A percentile compares a stretch with the other conserved stretches of the same genome.
These are phyloP conservation scores for Clarias batrachus DNA, from an alignment of 2,113 vertebrate species.

Conservation along the genomic window DNA sequence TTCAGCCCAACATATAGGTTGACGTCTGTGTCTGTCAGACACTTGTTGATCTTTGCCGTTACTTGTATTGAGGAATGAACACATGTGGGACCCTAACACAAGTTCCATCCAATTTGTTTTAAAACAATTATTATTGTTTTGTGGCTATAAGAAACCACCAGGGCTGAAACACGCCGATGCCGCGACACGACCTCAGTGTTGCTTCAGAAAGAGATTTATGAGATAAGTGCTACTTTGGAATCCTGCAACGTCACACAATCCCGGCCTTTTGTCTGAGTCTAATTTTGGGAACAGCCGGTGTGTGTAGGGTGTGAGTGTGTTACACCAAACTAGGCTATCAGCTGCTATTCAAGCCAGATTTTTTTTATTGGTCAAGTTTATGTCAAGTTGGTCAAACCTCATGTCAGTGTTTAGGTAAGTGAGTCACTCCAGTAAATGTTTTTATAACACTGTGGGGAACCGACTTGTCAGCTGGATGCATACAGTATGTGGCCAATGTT, in stretches of 20 bases:
- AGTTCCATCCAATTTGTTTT: neutral
- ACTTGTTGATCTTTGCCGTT: neutral
- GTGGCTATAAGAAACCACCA: neutral
- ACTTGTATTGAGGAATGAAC: neutral
- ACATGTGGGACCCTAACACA: neutral
- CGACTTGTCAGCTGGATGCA: no score
- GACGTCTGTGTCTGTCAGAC: no score
- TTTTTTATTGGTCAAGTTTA: no score
- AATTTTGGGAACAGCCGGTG: neutral
- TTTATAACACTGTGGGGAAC: neutral
- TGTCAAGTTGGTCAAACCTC: no score
- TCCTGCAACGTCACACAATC: fast-evolving
- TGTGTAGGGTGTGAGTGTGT: neutral
- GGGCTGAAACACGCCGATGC: neutral
- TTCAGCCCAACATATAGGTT: no score
- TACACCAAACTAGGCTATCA: neutral
- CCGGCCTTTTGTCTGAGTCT: neutral
- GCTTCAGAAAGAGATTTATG: neutral
- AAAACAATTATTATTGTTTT: no score
- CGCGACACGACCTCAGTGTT: neutral
- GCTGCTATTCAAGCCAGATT: neutral
- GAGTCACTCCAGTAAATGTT: neutral
- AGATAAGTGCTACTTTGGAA: neutral
- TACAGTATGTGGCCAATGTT: neutral
- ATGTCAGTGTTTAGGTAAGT: no score